Evolutionary conservation across 2,797 vertebrate species (phyloP), one percentile per base, ranked within the genome.

Genomic region (Dallia pectoralis): DNA sequence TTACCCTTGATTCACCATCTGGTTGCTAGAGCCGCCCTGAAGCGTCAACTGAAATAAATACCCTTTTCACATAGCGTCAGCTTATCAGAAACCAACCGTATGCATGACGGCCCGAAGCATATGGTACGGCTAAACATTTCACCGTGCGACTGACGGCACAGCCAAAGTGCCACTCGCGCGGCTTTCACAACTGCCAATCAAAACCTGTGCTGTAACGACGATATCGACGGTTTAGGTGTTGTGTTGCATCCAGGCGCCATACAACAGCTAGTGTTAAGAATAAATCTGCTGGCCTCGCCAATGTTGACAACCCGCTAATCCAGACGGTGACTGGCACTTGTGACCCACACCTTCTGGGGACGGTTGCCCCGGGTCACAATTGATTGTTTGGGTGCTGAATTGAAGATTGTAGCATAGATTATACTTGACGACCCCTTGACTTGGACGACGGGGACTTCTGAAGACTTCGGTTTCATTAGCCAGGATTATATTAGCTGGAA

Each of bases 311-410:
- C 66, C 7, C 69, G 67, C 27, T 74, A 71, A 75, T 78, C 72
- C 63, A 82, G 70, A 82, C 51, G 30, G 67, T 77, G 73, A 32
- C 70, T 27, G 9, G 7, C 18, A 53, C 25, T 51, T 44, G 32
- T 1, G 19, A n/a, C 56, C 65, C 56, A 27, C 59, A 66, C 36
- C 63, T 66, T 33, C 44, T 40, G 53, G 0, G 66, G 63, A 66
- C 67, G 74, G 71, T 75, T 73, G 72, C 72, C 74, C 72, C 72
- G 67, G 74, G 75, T 56, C 48, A 62, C 32, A 32, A 80, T 79
- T 79, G 67, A 83, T 78, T 74, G 44, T 59, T 74, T 56, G 72
- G 63, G 73, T 73, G 72, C 40, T 4, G 47, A 48, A 53, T 64
- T 67, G 72, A 62, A 66, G 72, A 74, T 74, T 74, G n/a, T 56